These are phyloP conservation scores for Corythornis madagascariensis DNA, from an alignment of 2,113 vertebrate genomes.

Conservation along the genomic window DNA sequence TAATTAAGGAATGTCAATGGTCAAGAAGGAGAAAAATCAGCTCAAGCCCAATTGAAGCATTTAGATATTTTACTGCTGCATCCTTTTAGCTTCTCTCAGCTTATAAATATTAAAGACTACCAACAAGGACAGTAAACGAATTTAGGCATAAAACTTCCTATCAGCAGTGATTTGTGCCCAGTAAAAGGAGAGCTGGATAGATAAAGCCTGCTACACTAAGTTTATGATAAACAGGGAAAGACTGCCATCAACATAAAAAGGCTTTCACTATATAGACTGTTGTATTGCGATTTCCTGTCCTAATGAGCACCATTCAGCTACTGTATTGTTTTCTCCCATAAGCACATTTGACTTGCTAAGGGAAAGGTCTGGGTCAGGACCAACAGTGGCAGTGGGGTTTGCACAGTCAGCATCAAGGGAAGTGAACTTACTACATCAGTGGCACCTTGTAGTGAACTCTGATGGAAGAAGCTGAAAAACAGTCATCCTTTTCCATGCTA, in stretches of 20 bases:
- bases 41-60: conserved; percentile 71
- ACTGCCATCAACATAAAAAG: conserved; percentile 75
- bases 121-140: conserved; percentile 85
- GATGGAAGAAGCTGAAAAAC: neutral
- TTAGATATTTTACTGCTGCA: conserved; percentile 79
- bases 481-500: neutral
- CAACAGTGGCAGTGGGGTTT: conserved; percentile 2
- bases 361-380: conserved; percentile 32
- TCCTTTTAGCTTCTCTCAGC: conserved; percentile 73
- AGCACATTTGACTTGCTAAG: neutral
- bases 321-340: conserved; percentile 39
- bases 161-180: conserved; percentile 82
- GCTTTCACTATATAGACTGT: conserved; percentile 43
- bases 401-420: neutral
- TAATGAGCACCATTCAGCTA: neutral
- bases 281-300: conserved; percentile 29
- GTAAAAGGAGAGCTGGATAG: conserved; percentile 76
- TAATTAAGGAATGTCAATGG: conserved; percentile 80
- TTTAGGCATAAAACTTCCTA: conserved; percentile 84
- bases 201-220: conserved; percentile 77
- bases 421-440: neutral
- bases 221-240: conserved; percentile 81
- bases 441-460: neutral
- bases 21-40: conserved; percentile 71
- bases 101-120: conserved; percentile 89